These are phyloP conservation scores for Cylindroiulus punctatus DNA, from an alignment of 2,888 invertebrate species.

Conservation along the genomic window DNA sequence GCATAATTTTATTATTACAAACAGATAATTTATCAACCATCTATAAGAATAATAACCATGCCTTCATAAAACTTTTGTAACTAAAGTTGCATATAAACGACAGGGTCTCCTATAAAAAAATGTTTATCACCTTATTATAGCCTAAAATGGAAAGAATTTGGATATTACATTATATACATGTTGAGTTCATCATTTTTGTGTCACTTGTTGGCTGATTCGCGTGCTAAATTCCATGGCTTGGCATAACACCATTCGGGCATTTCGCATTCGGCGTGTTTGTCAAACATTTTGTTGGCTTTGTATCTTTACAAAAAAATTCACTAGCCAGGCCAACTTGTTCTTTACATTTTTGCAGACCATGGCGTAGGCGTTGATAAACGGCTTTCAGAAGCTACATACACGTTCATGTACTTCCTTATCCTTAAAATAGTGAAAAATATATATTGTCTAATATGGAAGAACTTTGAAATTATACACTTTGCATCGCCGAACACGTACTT, in stretches of 20 bases:
- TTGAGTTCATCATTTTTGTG: conserved; percentile 8
- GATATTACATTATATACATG: background rate
- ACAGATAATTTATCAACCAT: no score
- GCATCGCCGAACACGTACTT: background rate
- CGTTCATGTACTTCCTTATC: background rate
- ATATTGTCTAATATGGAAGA: background rate
- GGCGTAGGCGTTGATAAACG: background rate
- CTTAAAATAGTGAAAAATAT: conserved; percentile 8
- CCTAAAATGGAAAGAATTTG: background rate
- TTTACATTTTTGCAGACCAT: background rate
- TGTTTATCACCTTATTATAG: background rate
- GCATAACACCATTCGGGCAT: background rate
- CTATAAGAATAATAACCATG: no score
- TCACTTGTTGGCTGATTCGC: background rate
- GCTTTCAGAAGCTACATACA: conserved; percentile 5
- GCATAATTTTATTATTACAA: no score
- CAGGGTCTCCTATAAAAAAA: background rate
- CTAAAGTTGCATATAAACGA: no score
- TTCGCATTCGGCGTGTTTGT: background rate
- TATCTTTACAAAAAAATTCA: background rate
- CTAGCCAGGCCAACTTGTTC: background rate
- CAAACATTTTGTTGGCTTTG: background rate
- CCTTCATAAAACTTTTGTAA: no score
- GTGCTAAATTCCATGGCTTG: background rate
- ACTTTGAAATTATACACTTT: background rate